These are phyloP conservation scores for Mobula hypostoma DNA, from an alignment of 2,113 vertebrate species.

Conservation along the genomic window DNA sequence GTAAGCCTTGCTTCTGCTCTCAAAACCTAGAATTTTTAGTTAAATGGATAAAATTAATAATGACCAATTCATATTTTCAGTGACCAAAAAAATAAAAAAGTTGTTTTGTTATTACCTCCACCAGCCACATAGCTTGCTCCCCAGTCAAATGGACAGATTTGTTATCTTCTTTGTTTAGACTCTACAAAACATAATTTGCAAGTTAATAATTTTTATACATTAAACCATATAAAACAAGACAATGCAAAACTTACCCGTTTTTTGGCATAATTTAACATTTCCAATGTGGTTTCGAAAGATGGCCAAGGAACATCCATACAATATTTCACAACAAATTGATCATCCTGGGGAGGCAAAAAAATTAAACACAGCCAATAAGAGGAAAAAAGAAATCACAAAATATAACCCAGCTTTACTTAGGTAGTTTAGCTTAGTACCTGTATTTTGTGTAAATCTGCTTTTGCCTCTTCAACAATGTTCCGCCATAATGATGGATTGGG, in stretches of 20 bases:
- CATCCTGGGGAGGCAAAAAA: slow-evolving; percentile 62
- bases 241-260: slow-evolving; percentile 52
- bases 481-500: slow-evolving; percentile 57
- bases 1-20: slow-evolving; percentile 77
- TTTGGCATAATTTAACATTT: slow-evolving; percentile 81
- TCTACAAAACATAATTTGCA: slow-evolving; percentile 46
- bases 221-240: neutral
- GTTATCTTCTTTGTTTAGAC: slow-evolving; percentile 57
- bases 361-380: neutral
- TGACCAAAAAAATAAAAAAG: slow-evolving; percentile 41
- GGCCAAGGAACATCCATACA: slow-evolving; percentile 86
- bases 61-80: neutral
- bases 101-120: slow-evolving; percentile 52
- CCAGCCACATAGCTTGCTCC: slow-evolving; percentile 45
- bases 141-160: slow-evolving; percentile 41
- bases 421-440: slow-evolving; percentile 56
- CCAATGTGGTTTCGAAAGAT: slow-evolving; percentile 75
- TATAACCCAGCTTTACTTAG: neutral
- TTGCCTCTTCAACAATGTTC: slow-evolving; percentile 75
- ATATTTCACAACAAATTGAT: slow-evolving; percentile 81
- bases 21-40: slow-evolving; percentile 58
- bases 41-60: neutral
- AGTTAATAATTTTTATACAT: neutral
- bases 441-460: slow-evolving; percentile 80
- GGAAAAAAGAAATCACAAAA: neutral